Base-by-base conservation (phyloP, 1,140 invertebrate species). In the Aphelenchoides fujianensis region DNA sequence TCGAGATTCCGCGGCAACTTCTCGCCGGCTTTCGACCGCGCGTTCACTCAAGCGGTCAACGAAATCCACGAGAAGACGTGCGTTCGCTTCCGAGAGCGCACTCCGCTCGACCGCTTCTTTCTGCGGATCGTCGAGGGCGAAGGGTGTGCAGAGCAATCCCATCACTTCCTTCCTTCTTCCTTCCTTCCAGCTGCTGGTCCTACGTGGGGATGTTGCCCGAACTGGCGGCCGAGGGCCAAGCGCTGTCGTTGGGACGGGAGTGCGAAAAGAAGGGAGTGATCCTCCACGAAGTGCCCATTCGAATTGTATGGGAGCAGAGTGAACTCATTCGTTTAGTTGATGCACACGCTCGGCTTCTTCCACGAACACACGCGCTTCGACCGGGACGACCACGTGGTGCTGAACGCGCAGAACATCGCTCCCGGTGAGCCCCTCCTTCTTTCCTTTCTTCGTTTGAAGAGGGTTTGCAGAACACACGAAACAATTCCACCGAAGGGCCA, bases 311-410 rank as follows among this genome's bases (percentile, higher is more conserved):
- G 7, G 5, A 32, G 7, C 5, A 7, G 41, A 23, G 9, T 19
- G 9, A 59, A 59, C 62, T 64, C 63, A 28, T 1, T 68, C 23
- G 30, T 31, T 32, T 57, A 74, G 27, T 31, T 74, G 7, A 74
- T 68, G 35, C 72, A 74, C 52, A 62, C 57, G 3, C 27, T 74
- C 2, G 72, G 72, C 12, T 74, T 74, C 37, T 74, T 72, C 35
- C 72, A 74, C 34, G 72, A 74, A 67, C 72, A 74, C 28, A 59
- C 72, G 37, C 66, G 72, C 16, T 74, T 48, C 53, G 72, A 74
- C 57, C 55, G 72, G 28, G 72, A 74, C 30, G 16, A 69, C n/a
- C 74, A 63, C 52, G 61, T 74, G 19, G 37, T 28, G 7, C 16
- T 74, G 7, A 74, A 74, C 61, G 2, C 31, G 1, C 36, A 36